Evolutionary conservation across 2,888 invertebrate genomes (phyloP).

Genomic region (Sepioteuthis lessoniana): DNA sequence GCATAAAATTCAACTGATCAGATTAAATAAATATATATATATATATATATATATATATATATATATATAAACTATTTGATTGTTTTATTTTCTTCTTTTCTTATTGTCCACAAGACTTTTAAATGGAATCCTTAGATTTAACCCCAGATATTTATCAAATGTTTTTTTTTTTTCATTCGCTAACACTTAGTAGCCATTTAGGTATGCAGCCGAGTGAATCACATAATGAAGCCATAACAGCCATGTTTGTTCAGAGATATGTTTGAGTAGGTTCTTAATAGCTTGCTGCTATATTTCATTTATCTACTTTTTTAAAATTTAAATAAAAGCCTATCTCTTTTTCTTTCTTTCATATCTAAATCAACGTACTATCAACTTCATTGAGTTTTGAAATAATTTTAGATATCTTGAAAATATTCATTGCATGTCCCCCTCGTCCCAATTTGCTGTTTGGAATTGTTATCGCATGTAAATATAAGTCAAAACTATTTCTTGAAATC

Average conservation of each 20-base stretch:
- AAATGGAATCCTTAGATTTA: slow-evolving; percentile 25
- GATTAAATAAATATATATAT: neutral
- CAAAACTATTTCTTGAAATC: neutral
- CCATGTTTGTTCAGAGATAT: neutral
- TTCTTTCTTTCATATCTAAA: neutral
- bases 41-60: neutral
- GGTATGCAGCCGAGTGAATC: neutral
- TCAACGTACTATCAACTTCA: neutral
- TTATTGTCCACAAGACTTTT: neutral
- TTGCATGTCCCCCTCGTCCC: neutral
- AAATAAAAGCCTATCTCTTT: neutral
- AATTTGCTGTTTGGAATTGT: neutral
- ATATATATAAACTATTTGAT: neutral
- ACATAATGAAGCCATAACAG: neutral
- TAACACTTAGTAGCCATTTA: neutral
- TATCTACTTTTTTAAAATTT: neutral
- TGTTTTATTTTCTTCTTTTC: neutral
- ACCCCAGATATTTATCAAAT: neutral
- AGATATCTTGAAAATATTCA: slow-evolving; percentile 33
- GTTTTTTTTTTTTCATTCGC: neutral
- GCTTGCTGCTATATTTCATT: neutral
- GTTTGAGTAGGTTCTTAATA: neutral
- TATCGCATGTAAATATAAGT: neutral
- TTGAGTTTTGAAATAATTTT: neutral
- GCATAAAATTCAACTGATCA: neutral